Evolutionary conservation across 2,113 vertebrate genomes (phyloP), one percentile per base, ranked within the genome.

Genomic region (Polyodon spathula): DNA sequence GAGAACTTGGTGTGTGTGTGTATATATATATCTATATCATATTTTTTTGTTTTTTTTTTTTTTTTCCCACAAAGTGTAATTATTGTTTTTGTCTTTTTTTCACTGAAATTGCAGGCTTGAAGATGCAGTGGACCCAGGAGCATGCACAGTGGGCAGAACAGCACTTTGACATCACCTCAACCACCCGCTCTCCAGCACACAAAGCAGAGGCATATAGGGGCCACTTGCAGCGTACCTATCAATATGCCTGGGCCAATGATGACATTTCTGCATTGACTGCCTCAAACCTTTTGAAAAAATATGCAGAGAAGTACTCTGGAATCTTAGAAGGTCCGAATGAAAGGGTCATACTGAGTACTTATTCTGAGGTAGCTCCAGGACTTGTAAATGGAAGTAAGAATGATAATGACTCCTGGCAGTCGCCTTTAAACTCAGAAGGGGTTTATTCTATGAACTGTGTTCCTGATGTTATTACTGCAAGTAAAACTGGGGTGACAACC

Each of bases 121-220:
- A 98, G 93, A 99, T 99, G 96, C 96, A 99, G 96, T 99, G 96
- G 96, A 98, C 93, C 88, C 96, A 93, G 8, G 96, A 99, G 89
- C 97, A 99, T 89, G 93, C 93, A 75, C 97, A 99, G 91, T 98
- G 95, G 95, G 95, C 95, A 72, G 95, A 98, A 62, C 95, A 98
- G 84, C 97, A 98, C 88, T 98, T 99, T 81, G 95, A 99, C 81
- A 97, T 99, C 87, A 93, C 93, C 66, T 97, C 95, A 16, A 98
- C 94, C 65, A 97, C 94, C 38, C 89, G 94, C 71, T 98, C 95
- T 51, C 97, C 95, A 16, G 94, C 94, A 72, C 96, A 99, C 84
- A 99, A 99, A 87, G 94, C 95, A 50, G 97, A 99, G 86, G 92
- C 93, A 66, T 99, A 97, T 77, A 82, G 94, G 56, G 97, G 93